Percentiles rank a stretch among this genome's conserved stretches.
Conservation (phyloP, 2,113 vertebrate genomes). For the Forbesichthys agassizii region DNA sequence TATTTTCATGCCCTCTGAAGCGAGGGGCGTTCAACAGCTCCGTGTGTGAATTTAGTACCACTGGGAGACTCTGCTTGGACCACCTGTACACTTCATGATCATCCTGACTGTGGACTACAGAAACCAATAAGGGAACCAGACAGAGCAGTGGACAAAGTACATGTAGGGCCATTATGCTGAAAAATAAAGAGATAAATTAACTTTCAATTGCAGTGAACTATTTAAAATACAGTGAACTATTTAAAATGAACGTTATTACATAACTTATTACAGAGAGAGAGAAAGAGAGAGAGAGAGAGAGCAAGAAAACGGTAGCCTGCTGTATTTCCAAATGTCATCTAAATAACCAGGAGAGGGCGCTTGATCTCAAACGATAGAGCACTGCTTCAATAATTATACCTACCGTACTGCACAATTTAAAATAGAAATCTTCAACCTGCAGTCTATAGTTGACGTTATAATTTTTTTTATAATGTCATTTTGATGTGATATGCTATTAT, state of each 20-base stretch:
- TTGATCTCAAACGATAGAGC: background rate
- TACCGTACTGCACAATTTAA: too few relatives aligned
- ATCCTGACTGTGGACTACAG: constrained; percentile 43
- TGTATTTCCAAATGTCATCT: background rate
- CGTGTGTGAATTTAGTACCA: constrained; percentile 78
- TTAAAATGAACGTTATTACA: too few relatives aligned
- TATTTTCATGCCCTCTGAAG: constrained; percentile 57
- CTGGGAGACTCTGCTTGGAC: constrained; percentile 79
- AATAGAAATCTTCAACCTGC: too few relatives aligned
- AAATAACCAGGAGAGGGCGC: constrained; percentile 53
- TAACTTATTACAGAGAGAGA: background rate
- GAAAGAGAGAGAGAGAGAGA: background rate
- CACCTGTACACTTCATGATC: constrained; percentile 71
- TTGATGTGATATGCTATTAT: too few relatives aligned
- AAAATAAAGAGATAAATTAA: constrained; percentile 1
- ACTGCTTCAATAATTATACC: too few relatives aligned
- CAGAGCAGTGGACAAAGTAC: constrained; percentile 73
- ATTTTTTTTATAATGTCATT: too few relatives aligned
- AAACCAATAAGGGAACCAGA: constrained; percentile 50
- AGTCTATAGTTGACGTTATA: too few relatives aligned
- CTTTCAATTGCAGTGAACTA: too few relatives aligned
- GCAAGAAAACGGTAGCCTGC: background rate
- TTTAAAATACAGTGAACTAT: too few relatives aligned
- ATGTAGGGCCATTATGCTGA: constrained; percentile 74
- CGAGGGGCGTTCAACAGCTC: constrained; percentile 71